Base-by-base conservation (phyloP, 53 echinoderm and acorn worm species). In the Pentamera pediparva region DNA sequence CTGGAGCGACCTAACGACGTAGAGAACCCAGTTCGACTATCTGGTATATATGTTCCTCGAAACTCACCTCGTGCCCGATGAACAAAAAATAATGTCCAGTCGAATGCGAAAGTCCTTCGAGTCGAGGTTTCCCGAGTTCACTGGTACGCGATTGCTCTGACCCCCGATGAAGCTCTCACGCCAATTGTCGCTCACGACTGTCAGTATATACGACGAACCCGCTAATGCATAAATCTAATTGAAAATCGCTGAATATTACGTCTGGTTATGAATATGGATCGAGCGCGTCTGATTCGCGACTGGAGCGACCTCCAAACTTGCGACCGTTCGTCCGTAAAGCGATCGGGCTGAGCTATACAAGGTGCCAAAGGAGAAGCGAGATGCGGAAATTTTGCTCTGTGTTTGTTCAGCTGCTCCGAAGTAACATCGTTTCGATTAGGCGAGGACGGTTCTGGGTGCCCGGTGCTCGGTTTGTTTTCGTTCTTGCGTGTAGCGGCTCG, bases 201-300 rank as follows among this genome's bases (percentile, higher is more conserved):
- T n/a, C n/a, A n/a, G n/a, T n/a, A n/a, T n/a, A n/a, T n/a, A n/a
- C n/a, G n/a, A n/a, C n/a, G n/a, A n/a, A n/a, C n/a, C 67, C 67
- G 67, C 67, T 30, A 67, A 67, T 67, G 67, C 67, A 67, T 67
- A 67, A n/a, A 67, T 67, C 40, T 67, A 67, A 67, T 67, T 67
- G 67, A 67, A n/a, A 67, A 67, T 67, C 67, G 67, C 30, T 67
- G 67, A 67, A 67, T 67, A 67, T 67, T 67, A 45, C 67, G 67
- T 67, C 45, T 67, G n/a, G 67, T 67, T 67, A 67, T 67, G 67
- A 67, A 67, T 67, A 67, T 67, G 67, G 67, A 67, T 67, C 45
- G 45, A 67, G 67, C 45, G 45, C 67, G 67, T n/a, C 67, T 43
- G 67, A 67, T 41, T 67, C 67, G 45, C 67, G 30, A n/a, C n/a